phyloP scores from a whole-genome alignment of 1,140 invertebrate genomes.

The Lerema accius region DNA sequence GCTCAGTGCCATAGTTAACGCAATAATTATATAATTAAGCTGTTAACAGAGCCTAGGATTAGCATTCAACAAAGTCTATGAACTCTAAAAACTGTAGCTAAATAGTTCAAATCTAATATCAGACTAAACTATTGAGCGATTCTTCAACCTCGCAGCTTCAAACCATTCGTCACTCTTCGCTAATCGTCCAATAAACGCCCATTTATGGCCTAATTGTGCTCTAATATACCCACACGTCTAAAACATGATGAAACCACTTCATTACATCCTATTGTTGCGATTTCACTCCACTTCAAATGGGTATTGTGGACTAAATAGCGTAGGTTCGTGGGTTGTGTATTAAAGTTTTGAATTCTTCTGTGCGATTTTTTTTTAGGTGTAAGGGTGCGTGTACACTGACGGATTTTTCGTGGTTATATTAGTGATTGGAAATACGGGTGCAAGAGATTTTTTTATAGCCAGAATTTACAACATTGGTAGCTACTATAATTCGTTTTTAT shows the following conservation, averaged over 20 bases:
- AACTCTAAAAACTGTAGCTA: no score
- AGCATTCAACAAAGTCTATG: no score
- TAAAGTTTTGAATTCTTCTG: constrained; percentile 26
- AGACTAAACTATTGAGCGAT: no score
- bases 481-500: no score
- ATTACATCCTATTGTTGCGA: constrained; percentile 66
- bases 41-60: no score
- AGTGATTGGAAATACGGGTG: neutral
- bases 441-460: no score
- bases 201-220: constrained; percentile 70
- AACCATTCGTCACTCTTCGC: no score
- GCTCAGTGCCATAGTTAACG: no score
- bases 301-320: constrained; percentile 42
- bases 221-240: constrained; percentile 68
- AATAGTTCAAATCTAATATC: no score
- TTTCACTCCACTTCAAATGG: constrained; percentile 65
- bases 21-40: no score
- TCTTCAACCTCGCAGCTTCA: no score
- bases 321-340: constrained; percentile 26
- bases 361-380: constrained; percentile 21
- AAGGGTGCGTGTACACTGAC: constrained; percentile 6
- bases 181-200: constrained; percentile 68
- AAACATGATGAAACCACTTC: constrained; percentile 69
- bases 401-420: neutral
- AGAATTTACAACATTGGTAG: no score